Conservation (phyloP, 2,888 invertebrate genomes). For the Synergus itoensis region DNA sequence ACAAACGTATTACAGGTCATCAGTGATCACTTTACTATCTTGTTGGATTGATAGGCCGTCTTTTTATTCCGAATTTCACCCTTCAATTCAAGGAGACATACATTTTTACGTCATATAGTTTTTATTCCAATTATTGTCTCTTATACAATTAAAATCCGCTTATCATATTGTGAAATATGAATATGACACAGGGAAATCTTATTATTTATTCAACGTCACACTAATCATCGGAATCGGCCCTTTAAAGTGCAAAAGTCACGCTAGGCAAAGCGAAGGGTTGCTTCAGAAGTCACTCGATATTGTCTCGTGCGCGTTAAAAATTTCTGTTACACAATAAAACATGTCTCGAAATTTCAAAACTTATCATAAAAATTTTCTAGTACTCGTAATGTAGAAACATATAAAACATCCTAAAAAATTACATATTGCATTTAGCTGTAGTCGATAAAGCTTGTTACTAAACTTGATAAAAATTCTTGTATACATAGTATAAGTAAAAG, state of each 20-base stretch:
- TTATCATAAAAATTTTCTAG: no score
- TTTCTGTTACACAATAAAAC: not conserved
- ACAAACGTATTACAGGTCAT: not conserved
- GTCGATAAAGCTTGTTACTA: no score
- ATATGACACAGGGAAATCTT: constrained; percentile 22
- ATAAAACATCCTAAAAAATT: no score
- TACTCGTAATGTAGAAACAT: no score
- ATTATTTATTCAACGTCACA: constrained; percentile 57
- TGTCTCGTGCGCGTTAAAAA: not conserved
- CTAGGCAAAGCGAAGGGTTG: constrained; percentile 47
- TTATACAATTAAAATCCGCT: not conserved
- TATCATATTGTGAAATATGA: not conserved
- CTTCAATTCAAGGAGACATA: not conserved
- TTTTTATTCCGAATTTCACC: not conserved
- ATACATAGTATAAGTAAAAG: no score
- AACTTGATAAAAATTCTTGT: no score
- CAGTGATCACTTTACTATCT: not conserved
- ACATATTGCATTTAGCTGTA: no score
- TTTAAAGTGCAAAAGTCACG: constrained; percentile 57
- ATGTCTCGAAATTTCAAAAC: not conserved
- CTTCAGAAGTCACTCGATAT: constrained; percentile 18
- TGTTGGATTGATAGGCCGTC: not conserved
- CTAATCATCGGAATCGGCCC: constrained; percentile 57
- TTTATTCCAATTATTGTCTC: not conserved
- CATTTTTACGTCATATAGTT: not conserved